phyloP scores from a whole-genome alignment of 2,888 invertebrate genomes.

The Monochamus alternatus region DNA sequence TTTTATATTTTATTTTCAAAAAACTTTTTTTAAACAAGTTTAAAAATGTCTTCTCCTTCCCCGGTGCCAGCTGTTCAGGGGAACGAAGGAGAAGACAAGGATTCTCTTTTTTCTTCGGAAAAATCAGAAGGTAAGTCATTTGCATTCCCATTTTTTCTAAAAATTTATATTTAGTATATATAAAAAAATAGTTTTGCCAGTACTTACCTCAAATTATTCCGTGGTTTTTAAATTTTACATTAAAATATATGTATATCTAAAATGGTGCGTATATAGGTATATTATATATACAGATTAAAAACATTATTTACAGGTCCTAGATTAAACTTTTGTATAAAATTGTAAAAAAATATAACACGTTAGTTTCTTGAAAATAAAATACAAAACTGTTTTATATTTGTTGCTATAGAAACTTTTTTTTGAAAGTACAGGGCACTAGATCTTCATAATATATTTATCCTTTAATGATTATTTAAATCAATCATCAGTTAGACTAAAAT shows the following conservation, averaged over 20 bases:
- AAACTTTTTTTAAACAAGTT: slow-evolving; percentile 42
- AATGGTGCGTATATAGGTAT: not conserved
- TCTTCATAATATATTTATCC: too few species aligned
- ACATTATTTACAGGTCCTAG: not conserved
- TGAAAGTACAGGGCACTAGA: too few species aligned
- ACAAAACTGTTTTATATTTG: slow-evolving; percentile 36
- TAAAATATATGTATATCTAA: slow-evolving; percentile 14
- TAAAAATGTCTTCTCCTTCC: slow-evolving; percentile 51
- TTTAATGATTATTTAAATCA: too few species aligned
- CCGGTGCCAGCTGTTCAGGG: slow-evolving; percentile 39
- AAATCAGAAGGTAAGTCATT: slow-evolving; percentile 60
- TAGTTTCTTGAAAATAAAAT: slow-evolving; percentile 42
- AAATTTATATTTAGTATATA: not conserved
- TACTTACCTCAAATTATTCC: slow-evolving; percentile 4
- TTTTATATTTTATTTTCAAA: slow-evolving; percentile 46
- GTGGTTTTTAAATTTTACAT: not conserved
- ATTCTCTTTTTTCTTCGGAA: slow-evolving; percentile 66
- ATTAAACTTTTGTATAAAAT: slow-evolving; percentile 12
- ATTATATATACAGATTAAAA: slow-evolving; percentile 17
- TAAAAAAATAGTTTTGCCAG: not conserved
- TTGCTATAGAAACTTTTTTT: slow-evolving; percentile 28
- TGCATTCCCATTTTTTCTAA: slow-evolving; percentile 9
- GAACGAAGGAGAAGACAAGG: slow-evolving; percentile 61
- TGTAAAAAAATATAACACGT: slow-evolving; percentile 1
- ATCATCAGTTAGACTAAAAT: too few species aligned